Conservation (phyloP, 2,113 vertebrate species). For the Pipa parva region DNA sequence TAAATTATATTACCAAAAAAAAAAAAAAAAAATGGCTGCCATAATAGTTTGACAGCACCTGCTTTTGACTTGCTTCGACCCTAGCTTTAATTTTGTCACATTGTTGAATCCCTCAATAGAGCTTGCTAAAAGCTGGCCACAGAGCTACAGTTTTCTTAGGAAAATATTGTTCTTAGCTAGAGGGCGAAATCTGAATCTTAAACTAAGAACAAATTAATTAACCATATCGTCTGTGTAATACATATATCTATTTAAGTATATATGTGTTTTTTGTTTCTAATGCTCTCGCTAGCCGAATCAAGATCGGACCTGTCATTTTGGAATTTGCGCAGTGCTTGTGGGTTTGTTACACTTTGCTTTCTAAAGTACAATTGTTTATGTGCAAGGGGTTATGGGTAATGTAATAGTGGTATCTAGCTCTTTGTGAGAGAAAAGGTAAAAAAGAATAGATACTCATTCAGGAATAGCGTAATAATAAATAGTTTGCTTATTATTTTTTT, state of each 20-base stretch:
- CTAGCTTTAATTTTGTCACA: constrained; percentile 13
- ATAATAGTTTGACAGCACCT: constrained; percentile 26
- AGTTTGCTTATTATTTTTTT: too few species aligned
- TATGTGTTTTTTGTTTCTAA: constrained; percentile 10
- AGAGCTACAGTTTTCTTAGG: constrained; percentile 24
- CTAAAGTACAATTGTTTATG: not conserved
- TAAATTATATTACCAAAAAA: constrained; percentile 17
- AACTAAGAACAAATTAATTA: constrained; percentile 36
- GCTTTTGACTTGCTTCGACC: constrained; percentile 18
- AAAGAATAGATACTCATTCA: too few species aligned
- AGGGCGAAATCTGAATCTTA: constrained; percentile 27
- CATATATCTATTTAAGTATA: not conserved
- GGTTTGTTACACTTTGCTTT: not conserved
- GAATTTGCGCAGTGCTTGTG: not conserved
- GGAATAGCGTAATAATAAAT: too few species aligned
- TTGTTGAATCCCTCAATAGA: constrained; percentile 3
- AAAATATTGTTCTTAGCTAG: constrained; percentile 37
- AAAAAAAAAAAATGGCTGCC: constrained; percentile 8
- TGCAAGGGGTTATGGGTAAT: not conserved
- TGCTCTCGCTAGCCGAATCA: not conserved
- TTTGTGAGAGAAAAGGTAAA: too few species aligned
- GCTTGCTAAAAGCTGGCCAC: not conserved
- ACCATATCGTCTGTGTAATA: constrained; percentile 26
- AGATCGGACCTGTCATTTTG: constrained; percentile 6
- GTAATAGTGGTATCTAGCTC: too few species aligned